Evolutionary conservation across 1,140 invertebrate species (phyloP), one percentile per base, ranked within the genome.

Genomic region (Cydia pomonella): DNA sequence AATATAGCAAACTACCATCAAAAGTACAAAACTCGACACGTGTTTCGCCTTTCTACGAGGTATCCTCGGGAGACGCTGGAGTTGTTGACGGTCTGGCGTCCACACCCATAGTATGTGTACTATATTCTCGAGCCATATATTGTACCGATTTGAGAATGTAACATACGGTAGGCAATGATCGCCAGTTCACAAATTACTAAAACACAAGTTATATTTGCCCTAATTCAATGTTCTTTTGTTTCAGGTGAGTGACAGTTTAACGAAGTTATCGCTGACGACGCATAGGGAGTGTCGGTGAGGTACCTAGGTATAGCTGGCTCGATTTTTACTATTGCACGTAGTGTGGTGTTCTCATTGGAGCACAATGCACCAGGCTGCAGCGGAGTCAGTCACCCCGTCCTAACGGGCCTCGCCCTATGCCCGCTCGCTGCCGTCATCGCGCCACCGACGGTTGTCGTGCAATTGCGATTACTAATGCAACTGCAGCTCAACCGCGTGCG

Each of bases 281-380:
- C 53, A 69, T 63, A 38, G 76, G 69, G 62, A 66, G 78, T 74
- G 81, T 82, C 79, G 87, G 89, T 89, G 85, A 90, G 83, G 80
- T 87, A 72, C 12, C 44, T 44, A 44, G 44, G 38, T 16, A 80
- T 79, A 69, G 82, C 81, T 83, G 78, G 82, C 76, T 83, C 75
- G 76, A 76, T 81, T 84, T 79, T 89, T 90, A 92, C 88, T 85
- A 86, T 87, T 84, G 83, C 84, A 87, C 84, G 87, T 86, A 91
- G 87, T 87, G 86, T 82, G 76, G 78, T 84, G 91, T 92, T 90
- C 91, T 92, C 86, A 87, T 91, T 92, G 89, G 87, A 90, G 90
- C 90, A 91, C 90, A 92, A 92, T 92, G 90, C 90, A 91, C 90
- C 90, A 90, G 87, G 87, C 86, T 91, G 86, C 88, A 92, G 82